A percentile compares a stretch with the other conserved stretches of the same genome.
phyloP scores from a whole-genome alignment of 2,797 vertebrate genomes.

The Catostomus latipinnis region DNA sequence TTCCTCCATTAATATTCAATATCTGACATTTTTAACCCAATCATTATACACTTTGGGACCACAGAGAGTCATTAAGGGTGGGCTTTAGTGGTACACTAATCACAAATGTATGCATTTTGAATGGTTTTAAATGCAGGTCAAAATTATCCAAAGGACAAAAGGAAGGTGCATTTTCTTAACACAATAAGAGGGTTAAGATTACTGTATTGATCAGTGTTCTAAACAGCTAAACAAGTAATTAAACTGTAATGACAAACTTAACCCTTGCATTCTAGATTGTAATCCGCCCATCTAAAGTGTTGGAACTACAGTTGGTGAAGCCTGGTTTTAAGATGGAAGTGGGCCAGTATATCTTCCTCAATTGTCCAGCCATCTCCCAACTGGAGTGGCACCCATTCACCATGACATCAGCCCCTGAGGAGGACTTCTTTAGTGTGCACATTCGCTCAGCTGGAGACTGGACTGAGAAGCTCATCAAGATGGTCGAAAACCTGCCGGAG shows the following conservation, averaged over 20 bases:
- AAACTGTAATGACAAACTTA: neutral
- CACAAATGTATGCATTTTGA: too few species aligned
- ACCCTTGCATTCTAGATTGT: conserved; percentile 77
- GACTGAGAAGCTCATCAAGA: conserved; percentile 84
- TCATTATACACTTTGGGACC: too few species aligned
- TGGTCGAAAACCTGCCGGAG: conserved; percentile 75
- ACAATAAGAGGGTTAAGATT: too few species aligned
- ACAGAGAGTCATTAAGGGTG: too few species aligned
- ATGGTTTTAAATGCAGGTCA: too few species aligned
- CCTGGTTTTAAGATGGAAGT: conserved; percentile 90
- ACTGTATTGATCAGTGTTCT: too few species aligned
- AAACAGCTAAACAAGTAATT: neutral
- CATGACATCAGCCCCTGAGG: conserved; percentile 91
- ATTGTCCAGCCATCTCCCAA: conserved; percentile 85
- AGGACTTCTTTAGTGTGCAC: conserved; percentile 90
- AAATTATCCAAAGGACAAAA: too few species aligned
- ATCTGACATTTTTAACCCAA: too few species aligned
- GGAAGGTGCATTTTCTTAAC: too few species aligned
- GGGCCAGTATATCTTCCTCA: conserved; percentile 92
- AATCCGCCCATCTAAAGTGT: conserved; percentile 87
- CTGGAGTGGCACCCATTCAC: conserved; percentile 96
- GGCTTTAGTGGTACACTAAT: too few species aligned
- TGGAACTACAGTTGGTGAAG: conserved; percentile 91
- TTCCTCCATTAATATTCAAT: too few species aligned
- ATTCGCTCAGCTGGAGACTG: conserved; percentile 87